Evolutionary conservation across 30 jellyfish, hydroid and myxozoan species (phyloP).

Genomic region (Morbakka virulenta): DNA sequence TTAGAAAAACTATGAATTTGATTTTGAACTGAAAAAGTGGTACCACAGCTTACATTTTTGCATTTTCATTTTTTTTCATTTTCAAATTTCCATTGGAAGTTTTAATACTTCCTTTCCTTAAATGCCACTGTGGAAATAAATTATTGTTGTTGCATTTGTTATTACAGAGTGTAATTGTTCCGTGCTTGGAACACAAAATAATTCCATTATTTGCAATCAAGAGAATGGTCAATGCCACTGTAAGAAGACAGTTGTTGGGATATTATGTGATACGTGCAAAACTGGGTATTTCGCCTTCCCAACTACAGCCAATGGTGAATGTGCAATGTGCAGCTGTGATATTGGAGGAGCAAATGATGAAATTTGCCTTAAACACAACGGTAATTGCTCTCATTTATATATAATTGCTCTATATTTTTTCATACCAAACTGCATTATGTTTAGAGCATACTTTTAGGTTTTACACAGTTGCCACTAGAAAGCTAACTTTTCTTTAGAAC

Average conservation of each 20-base stretch:
- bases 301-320: slow-evolving; percentile 40
- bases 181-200: slow-evolving; percentile 30
- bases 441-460: too few species aligned
- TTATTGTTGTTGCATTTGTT: too few species aligned
- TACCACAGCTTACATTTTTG: too few species aligned
- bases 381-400: slow-evolving; percentile 30
- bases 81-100: too few species aligned
- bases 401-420: neutral
- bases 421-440: neutral
- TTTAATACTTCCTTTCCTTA: too few species aligned
- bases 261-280: slow-evolving; percentile 44
- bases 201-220: slow-evolving; percentile 54
- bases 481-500: too few species aligned
- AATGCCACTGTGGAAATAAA: too few species aligned
- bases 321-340: slow-evolving; percentile 56
- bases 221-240: slow-evolving; percentile 72
- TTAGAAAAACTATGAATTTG: too few species aligned
- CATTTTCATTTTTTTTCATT: too few species aligned
- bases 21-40: too few species aligned
- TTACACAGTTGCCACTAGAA: too few species aligned
- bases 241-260: slow-evolving; percentile 42
- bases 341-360: slow-evolving; percentile 68
- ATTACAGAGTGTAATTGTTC: slow-evolving; percentile 71
- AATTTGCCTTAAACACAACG: slow-evolving; percentile 46
- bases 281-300: slow-evolving; percentile 75